Evolutionary conservation across 2,797 vertebrate species (phyloP).

Genomic region (Typhlichthys subterraneus): DNA sequence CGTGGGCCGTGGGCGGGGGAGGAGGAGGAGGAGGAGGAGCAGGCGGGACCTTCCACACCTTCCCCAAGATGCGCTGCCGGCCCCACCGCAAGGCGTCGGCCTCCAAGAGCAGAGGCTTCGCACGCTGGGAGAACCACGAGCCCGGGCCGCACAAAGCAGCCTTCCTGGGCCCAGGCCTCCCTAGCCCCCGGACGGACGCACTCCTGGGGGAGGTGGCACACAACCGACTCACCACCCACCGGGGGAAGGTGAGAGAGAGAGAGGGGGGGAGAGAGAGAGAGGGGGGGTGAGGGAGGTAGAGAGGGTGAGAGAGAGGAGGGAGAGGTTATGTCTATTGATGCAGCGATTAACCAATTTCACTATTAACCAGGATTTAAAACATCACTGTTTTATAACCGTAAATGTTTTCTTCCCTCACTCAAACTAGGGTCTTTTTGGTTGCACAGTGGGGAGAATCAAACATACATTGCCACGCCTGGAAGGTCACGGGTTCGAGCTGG

Average conservation of each 20-base stretch:
- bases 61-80: conserved; percentile 94
- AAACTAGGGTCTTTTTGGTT: too few species aligned
- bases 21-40: conserved; percentile 43
- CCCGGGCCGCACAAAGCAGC: conserved; percentile 48
- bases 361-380: too few species aligned
- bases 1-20: conserved; percentile 79
- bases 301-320: too few species aligned
- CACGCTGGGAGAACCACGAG: conserved; percentile 88
- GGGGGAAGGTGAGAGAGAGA: conserved; percentile 57
- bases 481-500: too few species aligned
- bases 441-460: too few species aligned
- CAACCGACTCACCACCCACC: conserved; percentile 70
- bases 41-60: conserved; percentile 89
- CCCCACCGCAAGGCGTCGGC: conserved; percentile 83
- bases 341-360: too few species aligned
- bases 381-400: too few species aligned
- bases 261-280: too few species aligned
- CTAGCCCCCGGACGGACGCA: conserved; percentile 27
- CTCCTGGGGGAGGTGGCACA: conserved; percentile 59
- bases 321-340: too few species aligned
- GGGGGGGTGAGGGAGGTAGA: too few species aligned
- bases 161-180: conserved; percentile 48
- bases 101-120: conserved; percentile 89
- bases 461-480: too few species aligned
- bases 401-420: too few species aligned